Base-by-base conservation (phyloP, 2,113 vertebrate species). In the Nothoprocta pentlandii region DNA sequence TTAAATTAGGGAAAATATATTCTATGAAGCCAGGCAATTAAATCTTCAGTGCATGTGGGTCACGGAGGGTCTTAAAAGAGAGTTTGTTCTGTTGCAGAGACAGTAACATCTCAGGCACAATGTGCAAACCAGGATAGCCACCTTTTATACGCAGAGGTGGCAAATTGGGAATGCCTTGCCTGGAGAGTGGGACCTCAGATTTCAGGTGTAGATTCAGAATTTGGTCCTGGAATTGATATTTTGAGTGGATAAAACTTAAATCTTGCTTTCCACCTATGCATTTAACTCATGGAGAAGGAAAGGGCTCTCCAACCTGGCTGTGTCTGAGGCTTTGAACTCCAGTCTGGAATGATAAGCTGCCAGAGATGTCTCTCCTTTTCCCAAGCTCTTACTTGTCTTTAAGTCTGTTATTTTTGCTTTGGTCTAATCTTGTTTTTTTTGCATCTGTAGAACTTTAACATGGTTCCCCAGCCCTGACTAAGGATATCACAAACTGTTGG, bases 331-430 rank as follows among this genome's bases (percentile, higher is more conserved):
- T 94, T 85, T 88, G 30, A 12, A 23, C 80, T 89, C 10, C 5
- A 6, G 74, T 83, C 61, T 80, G 64, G 41, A 80, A 32, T 68
- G 80, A 42, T 30, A 56, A 16, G 39, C 14, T 75, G 46, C 41
- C 21, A 34, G 9, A 9, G 28, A n/a, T 68, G 87, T 86, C 34
- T 68, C 36, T 54, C 25, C 7, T 28, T 22, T 77, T 73, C 75
- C 61, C 36, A 87, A 66, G 36, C 20, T 22, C 17, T 92, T 89
- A 25, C 2, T 6, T 4, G 3, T 62, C 23, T 62, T 15, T 12
- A 70, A 81, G 61, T 41, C 34, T 41, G 36, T 87, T 80, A 20
- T n/a, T 95, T 95, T 80, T 54, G 41, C 46, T 87, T 89, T 39
- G 61, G 7, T 68, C 16, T 70, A 36, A 39, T 82, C 51, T 73